phyloP scores from a whole-genome alignment of 2,888 invertebrate genomes.

The Falcaria lacertinaria region DNA sequence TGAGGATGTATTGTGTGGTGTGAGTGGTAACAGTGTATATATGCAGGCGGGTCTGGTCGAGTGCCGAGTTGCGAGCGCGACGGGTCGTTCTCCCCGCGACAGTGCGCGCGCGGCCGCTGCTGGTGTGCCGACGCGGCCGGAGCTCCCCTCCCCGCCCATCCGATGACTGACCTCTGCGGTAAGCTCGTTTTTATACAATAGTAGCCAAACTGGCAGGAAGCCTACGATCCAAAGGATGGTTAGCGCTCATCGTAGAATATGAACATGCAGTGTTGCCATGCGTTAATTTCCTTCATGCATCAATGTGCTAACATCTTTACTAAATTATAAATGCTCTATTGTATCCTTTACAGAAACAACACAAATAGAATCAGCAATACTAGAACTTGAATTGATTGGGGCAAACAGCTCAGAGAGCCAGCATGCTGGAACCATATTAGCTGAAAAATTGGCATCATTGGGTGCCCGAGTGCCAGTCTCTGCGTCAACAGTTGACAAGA shows the following conservation, averaged over 20 bases:
- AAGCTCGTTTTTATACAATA: neutral
- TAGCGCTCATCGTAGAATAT: too few species aligned
- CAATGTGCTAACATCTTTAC: neutral
- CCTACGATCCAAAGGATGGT: neutral
- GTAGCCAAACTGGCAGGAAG: too few species aligned
- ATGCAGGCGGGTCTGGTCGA: slow-evolving; percentile 42
- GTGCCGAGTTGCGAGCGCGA: slow-evolving; percentile 84
- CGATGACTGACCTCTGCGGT: slow-evolving; percentile 26
- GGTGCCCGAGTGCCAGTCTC: slow-evolving; percentile 57
- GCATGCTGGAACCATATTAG: slow-evolving; percentile 68
- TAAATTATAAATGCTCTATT: neutral
- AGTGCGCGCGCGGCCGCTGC: slow-evolving; percentile 85
- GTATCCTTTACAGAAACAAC: slow-evolving; percentile 78
- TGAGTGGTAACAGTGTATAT: slow-evolving; percentile 11
- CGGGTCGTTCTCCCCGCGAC: slow-evolving; percentile 86
- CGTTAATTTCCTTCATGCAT: neutral
- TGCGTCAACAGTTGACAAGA: slow-evolving; percentile 55
- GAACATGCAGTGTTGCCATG: too few species aligned
- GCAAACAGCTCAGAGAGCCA: slow-evolving; percentile 76
- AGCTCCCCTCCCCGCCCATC: slow-evolving; percentile 44
- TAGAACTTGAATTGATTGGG: slow-evolving; percentile 86
- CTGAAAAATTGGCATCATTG: slow-evolving; percentile 38
- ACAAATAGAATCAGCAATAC: slow-evolving; percentile 86
- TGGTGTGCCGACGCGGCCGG: slow-evolving; percentile 93
- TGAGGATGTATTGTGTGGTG: neutral